Percentiles rank a stretch among this genome's conserved stretches.
Evolutionary conservation across 2,888 invertebrate genomes (phyloP).

Genomic region (Salpingus planirostris): DNA sequence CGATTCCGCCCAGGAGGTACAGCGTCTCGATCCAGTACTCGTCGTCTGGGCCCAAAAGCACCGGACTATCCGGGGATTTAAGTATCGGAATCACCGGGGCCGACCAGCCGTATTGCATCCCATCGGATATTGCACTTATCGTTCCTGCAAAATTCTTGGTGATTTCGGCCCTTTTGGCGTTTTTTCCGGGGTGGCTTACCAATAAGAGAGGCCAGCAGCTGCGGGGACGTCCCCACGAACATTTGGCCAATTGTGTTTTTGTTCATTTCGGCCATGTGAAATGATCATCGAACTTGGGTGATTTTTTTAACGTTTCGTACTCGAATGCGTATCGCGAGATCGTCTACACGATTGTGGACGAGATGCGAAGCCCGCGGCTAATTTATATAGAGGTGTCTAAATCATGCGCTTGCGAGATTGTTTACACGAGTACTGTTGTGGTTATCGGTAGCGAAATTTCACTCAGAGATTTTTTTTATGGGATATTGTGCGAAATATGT

Average conservation of each 20-base stretch:
- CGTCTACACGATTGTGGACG: too few relatives aligned
- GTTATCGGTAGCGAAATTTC: too few relatives aligned
- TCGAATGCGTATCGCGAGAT: too few relatives aligned
- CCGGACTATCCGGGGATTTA: conserved; percentile 25
- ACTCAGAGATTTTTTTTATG: too few relatives aligned
- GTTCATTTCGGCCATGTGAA: too few relatives aligned
- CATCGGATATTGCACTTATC: conserved; percentile 36
- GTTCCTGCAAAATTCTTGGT: conserved; percentile 26
- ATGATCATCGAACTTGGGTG: too few relatives aligned
- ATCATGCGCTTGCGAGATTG: too few relatives aligned
- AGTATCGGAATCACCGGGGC: conserved; percentile 35
- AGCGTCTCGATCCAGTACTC: conserved; percentile 28
- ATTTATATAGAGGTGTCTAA: too few relatives aligned
- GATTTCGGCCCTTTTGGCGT: not conserved
- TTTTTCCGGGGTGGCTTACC: conserved; percentile 5
- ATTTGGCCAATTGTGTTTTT: conserved; percentile 2
- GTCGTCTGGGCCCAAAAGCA: conserved; percentile 24
- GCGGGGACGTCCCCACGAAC: conserved; percentile 10
- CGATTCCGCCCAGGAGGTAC: conserved; percentile 25
- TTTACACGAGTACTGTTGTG: too few relatives aligned
- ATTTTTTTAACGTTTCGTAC: too few relatives aligned
- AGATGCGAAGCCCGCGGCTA: too few relatives aligned
- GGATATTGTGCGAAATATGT: too few relatives aligned
- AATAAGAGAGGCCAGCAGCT: conserved; percentile 9
- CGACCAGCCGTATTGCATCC: conserved; percentile 39